Evolutionary conservation across 2,797 vertebrate genomes (phyloP), one percentile per base, ranked within the genome.

Genomic region (Micromesistius poutassou): DNA sequence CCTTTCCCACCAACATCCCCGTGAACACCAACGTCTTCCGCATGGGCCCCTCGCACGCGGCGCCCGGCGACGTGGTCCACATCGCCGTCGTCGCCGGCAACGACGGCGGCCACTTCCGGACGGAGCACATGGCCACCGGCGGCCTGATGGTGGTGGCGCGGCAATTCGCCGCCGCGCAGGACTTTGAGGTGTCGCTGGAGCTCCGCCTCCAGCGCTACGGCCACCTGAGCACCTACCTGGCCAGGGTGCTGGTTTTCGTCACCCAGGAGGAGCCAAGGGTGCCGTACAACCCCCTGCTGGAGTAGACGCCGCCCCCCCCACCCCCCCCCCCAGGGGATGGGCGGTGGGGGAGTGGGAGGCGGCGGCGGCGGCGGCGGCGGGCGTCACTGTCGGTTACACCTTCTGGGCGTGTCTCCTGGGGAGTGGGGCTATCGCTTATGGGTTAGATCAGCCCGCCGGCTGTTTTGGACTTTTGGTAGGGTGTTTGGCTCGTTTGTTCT

Each of bases 1-100:
- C 96, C 93, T 97, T 99, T 93, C 97, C 97, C 82, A 97, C 95
- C 96, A 96, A 96, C 96, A 95, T 98, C 84, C 97, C 96, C 82
- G 93, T 95, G 88, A 95, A 95, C 90, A 96, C 96, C 92, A 95
- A 96, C 92, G 94, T 99, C 93, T 99, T 99, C 95, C 97, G 96
- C 94, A 98, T 99, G 96, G 96, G 97, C 85, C 97, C 97, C 78
- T 96, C 97, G 91, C 95, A 89, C 89, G 87, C 90, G 36, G 90
- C 95, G 89, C 88, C 93, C 0, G 96, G 96, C 81, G 97, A 98
- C 89, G 95, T 95, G 93, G 93, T 99, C 93, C 94, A 95, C 92
- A 93, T 98, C 82, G 93, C 94, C 91, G 97, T 99, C 92, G 94
- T 92, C 79, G 89, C 92, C 5, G 98, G 98, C 88, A 97, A 98